Percentiles rank a stretch among this genome's conserved stretches.
These are phyloP conservation scores for Chrysomela aeneicollis DNA, from an alignment of 2,888 invertebrate genomes.

Conservation along the genomic window DNA sequence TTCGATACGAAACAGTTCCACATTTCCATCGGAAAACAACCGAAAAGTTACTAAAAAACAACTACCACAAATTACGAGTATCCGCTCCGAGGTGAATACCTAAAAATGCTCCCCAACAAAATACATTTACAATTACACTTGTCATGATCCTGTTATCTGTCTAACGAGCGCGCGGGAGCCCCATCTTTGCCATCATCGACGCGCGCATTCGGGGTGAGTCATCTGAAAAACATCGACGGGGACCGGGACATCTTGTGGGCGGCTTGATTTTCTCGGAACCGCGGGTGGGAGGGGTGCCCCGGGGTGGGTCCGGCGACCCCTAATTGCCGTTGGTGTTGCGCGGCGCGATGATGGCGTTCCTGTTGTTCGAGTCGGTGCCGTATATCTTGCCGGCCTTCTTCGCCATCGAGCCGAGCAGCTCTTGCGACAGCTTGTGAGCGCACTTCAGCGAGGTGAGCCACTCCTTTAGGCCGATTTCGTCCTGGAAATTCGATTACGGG, in stretches of 20 bases:
- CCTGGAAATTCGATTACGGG: slow-evolving; percentile 69
- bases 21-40: slow-evolving; percentile 24
- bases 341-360: slow-evolving; percentile 62
- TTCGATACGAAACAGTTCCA: slow-evolving; percentile 36
- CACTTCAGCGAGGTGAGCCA: slow-evolving; percentile 96
- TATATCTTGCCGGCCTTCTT: slow-evolving; percentile 99
- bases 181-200: slow-evolving; percentile 23
- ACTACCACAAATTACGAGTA: slow-evolving; percentile 33
- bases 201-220: slow-evolving; percentile 5
- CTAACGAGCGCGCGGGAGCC: slow-evolving; percentile 20
- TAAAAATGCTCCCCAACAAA: slow-evolving; percentile 36
- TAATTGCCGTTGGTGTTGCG: slow-evolving; percentile 68
- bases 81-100: slow-evolving; percentile 30
- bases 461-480: slow-evolving; percentile 98
- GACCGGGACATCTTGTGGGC: slow-evolving; percentile 31
- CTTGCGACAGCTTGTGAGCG: slow-evolving; percentile 95
- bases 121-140: slow-evolving; percentile 36
- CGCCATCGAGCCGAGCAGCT: slow-evolving; percentile 96
- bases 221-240: slow-evolving; percentile 22
- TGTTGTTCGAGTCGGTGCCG: slow-evolving; percentile 76
- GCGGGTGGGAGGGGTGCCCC: not conserved
- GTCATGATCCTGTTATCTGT: slow-evolving; percentile 38
- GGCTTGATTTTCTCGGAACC: no score
- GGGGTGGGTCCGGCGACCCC: slow-evolving; percentile 26
- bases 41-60: slow-evolving; percentile 25